Percentiles rank a stretch among this genome's conserved stretches.
phyloP scores from a whole-genome alignment of 2,888 invertebrate species.

The Ischnura elegans region DNA sequence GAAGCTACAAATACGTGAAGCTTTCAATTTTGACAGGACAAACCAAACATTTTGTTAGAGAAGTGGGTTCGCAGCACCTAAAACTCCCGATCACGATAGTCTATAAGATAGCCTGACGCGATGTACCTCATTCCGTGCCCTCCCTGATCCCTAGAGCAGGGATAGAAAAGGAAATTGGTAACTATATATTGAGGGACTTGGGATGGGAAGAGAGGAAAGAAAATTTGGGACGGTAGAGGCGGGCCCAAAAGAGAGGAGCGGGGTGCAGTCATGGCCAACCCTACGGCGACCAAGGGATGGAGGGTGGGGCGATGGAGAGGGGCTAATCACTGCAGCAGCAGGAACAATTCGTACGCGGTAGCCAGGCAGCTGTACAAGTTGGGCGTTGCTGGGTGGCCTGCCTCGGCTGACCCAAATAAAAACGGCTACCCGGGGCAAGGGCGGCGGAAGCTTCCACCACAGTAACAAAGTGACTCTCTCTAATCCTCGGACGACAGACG shows the following conservation, averaged over 20 bases:
- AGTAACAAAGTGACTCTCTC: not conserved
- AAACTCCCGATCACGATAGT: not conserved
- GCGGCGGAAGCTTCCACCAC: not conserved
- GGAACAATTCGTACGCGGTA: slow-evolving; percentile 49
- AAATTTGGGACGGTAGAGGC: not conserved
- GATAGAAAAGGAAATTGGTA: not conserved
- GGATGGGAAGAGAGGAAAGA: not conserved
- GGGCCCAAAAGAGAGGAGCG: not conserved
- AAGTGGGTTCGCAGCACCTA: not conserved
- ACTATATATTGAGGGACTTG: not conserved
- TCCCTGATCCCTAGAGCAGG: not conserved
- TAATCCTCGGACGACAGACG: not conserved
- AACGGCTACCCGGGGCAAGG: not conserved
- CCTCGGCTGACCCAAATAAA: slow-evolving; percentile 57
- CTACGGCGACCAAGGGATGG: too few relatives aligned
- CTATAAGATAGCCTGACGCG: too few relatives aligned
- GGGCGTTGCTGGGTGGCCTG: not conserved
- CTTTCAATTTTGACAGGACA: too few relatives aligned
- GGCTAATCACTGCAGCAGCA: not conserved
- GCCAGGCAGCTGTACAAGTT: not conserved
- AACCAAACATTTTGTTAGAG: too few relatives aligned
- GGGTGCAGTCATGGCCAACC: not conserved
- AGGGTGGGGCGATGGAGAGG: not conserved
- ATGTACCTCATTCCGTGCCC: too few relatives aligned
- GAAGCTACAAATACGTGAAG: too few relatives aligned